These are phyloP conservation scores for Poecile atricapillus DNA, from an alignment of 2,113 vertebrate species.

Conservation along the genomic window DNA sequence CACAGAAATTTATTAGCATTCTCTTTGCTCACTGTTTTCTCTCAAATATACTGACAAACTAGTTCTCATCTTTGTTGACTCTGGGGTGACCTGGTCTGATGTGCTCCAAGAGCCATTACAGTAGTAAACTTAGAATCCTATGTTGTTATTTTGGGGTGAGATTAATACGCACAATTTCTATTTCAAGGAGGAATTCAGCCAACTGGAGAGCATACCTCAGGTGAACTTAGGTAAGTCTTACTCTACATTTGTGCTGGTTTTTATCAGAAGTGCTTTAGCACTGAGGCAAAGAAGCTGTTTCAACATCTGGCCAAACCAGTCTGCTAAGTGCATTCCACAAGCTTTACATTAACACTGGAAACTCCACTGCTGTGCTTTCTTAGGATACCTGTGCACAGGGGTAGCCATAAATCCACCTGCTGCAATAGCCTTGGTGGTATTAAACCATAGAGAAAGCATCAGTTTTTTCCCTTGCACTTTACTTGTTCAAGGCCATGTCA, in stretches of 20 bases:
- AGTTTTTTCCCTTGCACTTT: neutral
- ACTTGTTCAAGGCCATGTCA: neutral
- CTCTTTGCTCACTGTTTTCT: neutral
- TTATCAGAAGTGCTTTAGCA: neutral
- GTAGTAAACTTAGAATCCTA: neutral
- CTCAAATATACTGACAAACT: neutral
- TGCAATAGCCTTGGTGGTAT: neutral
- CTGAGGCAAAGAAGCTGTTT: neutral
- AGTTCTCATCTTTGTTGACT: neutral
- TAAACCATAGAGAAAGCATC: neutral
- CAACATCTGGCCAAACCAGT: neutral
- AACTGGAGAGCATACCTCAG: neutral
- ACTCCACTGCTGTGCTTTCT: neutral
- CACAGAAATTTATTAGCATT: neutral
- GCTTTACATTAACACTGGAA: neutral
- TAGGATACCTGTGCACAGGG: neutral
- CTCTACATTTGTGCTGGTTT: neutral
- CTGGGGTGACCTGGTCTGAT: neutral
- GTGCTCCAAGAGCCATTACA: neutral
- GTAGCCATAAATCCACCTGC: neutral
- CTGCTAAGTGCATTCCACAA: neutral
- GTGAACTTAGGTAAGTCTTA: neutral
- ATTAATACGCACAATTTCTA: neutral
- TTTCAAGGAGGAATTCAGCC: neutral
- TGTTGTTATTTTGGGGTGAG: neutral